phyloP scores from a whole-genome alignment of 2,797 vertebrate species.

The Phrynocephalus guinanensis region DNA sequence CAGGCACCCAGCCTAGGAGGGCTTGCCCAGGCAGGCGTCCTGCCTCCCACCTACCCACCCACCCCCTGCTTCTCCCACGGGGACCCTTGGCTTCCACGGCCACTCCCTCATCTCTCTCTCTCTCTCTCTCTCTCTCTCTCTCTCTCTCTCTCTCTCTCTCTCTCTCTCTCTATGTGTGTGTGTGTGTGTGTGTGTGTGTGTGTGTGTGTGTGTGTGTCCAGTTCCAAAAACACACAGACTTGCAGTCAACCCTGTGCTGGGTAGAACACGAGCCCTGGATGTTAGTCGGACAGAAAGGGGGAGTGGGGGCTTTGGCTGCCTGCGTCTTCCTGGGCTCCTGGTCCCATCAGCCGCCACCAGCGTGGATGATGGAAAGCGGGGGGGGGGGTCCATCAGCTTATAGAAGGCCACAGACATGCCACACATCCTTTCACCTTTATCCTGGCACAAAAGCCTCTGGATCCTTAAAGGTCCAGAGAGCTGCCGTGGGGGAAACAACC shows the following conservation, averaged over 20 bases:
- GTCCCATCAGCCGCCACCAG: too few species aligned
- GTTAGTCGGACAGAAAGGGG: too few species aligned
- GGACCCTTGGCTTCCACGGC: neutral
- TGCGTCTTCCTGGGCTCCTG: too few species aligned
- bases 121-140: neutral
- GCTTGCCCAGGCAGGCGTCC: neutral
- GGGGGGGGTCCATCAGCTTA: neutral
- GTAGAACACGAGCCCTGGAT: too few species aligned
- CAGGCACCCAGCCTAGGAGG: constrained; percentile 51
- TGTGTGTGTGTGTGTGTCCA: neutral
- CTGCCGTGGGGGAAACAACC: neutral
- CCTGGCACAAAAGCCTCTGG: neutral
- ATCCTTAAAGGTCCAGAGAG: neutral
- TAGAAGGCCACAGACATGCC: neutral
- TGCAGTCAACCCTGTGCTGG: too few species aligned
- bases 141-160: too few species aligned
- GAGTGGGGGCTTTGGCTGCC: too few species aligned
- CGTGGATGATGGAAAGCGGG: neutral
- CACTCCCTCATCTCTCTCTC: neutral
- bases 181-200: too few species aligned
- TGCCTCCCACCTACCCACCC: neutral
- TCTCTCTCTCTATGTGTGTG: neutral
- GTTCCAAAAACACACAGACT: neutral
- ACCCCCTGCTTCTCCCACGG: neutral
- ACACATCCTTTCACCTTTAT: neutral